A percentile compares a stretch with the other conserved stretches of the same genome.
These are phyloP conservation scores for Ephialtes manifestator DNA, from an alignment of 2,888 invertebrate genomes.

Conservation along the genomic window DNA sequence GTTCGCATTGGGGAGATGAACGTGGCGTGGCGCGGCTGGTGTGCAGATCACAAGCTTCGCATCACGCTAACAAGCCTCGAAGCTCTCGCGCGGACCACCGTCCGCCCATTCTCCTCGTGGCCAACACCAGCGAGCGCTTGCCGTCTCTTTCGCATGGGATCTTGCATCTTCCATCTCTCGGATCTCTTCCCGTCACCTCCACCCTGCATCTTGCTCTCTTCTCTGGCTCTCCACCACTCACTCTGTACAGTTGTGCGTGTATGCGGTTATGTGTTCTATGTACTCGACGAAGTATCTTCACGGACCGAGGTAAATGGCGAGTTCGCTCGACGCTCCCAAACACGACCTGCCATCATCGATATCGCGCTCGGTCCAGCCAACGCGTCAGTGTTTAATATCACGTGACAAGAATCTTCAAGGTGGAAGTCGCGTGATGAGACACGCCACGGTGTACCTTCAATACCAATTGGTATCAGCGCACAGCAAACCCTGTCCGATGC, in stretches of 20 bases:
- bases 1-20: constrained; percentile 59
- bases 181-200: constrained; percentile 45
- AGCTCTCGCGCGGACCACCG: constrained; percentile 55
- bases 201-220: constrained; percentile 50
- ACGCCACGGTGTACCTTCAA: constrained; percentile 56
- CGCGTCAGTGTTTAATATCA: constrained; percentile 65
- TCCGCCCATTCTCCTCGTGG: constrained; percentile 45
- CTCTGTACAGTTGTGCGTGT: constrained; percentile 11
- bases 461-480: constrained; percentile 56
- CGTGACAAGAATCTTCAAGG: constrained; percentile 67
- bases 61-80: constrained; percentile 72
- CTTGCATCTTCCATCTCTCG: constrained; percentile 53
- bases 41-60: constrained; percentile 73
- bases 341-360: constrained; percentile 66
- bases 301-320: constrained; percentile 45
- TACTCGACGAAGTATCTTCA: constrained; percentile 9
- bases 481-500: constrained; percentile 34
- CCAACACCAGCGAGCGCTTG: constrained; percentile 34
- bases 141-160: constrained; percentile 53
- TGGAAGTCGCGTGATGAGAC: constrained; percentile 45
- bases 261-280: constrained; percentile 12
- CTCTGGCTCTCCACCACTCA: constrained; percentile 38
- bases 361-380: constrained; percentile 49
- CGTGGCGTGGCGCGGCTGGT: constrained; percentile 64
- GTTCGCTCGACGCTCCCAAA: constrained; percentile 45